A percentile compares a stretch with the other conserved stretches of the same genome.
These are phyloP conservation scores for Andrena flavipes DNA, from an alignment of 2,888 invertebrate species.

Conservation along the genomic window DNA sequence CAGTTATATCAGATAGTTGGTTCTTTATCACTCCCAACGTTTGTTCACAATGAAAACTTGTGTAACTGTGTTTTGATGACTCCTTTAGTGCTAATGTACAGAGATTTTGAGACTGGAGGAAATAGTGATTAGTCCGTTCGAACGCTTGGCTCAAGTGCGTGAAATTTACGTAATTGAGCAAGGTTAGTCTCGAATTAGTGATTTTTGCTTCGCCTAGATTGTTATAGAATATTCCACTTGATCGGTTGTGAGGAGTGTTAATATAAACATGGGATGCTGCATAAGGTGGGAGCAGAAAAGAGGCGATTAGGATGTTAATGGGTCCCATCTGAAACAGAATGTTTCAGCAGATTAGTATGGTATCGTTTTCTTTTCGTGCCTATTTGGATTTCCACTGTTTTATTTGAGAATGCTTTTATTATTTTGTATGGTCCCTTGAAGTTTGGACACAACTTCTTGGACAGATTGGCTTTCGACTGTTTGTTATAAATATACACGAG, in stretches of 20 bases:
- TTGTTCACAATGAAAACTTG: constrained; percentile 17
- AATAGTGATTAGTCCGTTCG: background rate
- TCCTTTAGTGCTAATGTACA: background rate
- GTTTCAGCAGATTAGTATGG: constrained; percentile 23
- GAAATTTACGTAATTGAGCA: constrained; percentile 4
- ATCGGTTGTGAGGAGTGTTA: constrained; percentile 2
- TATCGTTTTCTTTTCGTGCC: constrained; percentile 10
- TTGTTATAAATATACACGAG: constrained; percentile 15
- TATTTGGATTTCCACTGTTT: constrained; percentile 22
- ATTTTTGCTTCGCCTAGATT: background rate
- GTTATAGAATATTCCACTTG: constrained; percentile 19
- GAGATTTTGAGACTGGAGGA: background rate
- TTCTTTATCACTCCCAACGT: background rate
- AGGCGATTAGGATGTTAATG: background rate
- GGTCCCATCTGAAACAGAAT: constrained; percentile 15
- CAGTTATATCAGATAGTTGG: background rate
- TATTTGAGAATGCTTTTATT: background rate
- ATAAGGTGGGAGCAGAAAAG: constrained; percentile 3
- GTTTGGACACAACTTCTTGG: constrained; percentile 15
- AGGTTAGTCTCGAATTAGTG: background rate
- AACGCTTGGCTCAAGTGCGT: background rate
- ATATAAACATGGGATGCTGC: background rate
- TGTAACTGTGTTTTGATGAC: background rate
- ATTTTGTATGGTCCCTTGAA: constrained; percentile 26
- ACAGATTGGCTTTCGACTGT: background rate